These are phyloP conservation scores for Hypsopygia costalis DNA, from an alignment of 2,888 invertebrate genomes.

Conservation along the genomic window DNA sequence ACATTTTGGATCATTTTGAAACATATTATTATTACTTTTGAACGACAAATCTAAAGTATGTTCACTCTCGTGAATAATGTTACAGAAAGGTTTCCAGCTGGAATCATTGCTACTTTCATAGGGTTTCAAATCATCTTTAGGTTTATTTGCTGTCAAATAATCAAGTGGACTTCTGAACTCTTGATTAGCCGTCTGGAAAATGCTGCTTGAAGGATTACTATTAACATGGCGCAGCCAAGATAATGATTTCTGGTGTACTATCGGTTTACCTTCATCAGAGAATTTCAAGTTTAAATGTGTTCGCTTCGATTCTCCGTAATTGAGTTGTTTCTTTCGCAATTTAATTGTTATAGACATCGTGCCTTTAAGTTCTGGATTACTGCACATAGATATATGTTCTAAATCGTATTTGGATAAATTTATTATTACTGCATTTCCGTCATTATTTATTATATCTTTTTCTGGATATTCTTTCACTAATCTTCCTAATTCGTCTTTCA, in stretches of 20 bases:
- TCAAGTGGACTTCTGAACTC: constrained; percentile 2
- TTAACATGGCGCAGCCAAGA: constrained; percentile 25
- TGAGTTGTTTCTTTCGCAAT: constrained; percentile 39
- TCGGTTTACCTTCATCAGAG: constrained; percentile 24
- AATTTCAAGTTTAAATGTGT: constrained; percentile 38
- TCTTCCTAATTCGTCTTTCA: constrained; percentile 31
- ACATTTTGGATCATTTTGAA: constrained; percentile 16
- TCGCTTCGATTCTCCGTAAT: constrained; percentile 27
- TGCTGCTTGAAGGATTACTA: constrained; percentile 21
- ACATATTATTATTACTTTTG: constrained; percentile 27
- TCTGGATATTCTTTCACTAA: constrained; percentile 23
- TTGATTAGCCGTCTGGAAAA: constrained; percentile 16
- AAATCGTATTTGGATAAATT: constrained; percentile 52
- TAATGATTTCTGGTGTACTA: constrained; percentile 19
- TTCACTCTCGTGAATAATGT: constrained; percentile 28
- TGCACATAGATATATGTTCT: constrained; percentile 47
- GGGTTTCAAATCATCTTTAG: constrained; percentile 33
- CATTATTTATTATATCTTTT: constrained; percentile 32
- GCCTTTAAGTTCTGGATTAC: constrained; percentile 33
- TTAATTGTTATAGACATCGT: constrained; percentile 45
- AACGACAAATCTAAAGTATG: constrained; percentile 32
- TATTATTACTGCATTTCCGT: constrained; percentile 44
- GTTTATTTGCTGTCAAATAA: not conserved
- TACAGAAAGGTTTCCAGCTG: constrained; percentile 37
- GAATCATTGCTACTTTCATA: constrained; percentile 42